These are phyloP conservation scores for Tenthredo scrophulariae DNA, from an alignment of 2,888 invertebrate genomes.

Conservation along the genomic window DNA sequence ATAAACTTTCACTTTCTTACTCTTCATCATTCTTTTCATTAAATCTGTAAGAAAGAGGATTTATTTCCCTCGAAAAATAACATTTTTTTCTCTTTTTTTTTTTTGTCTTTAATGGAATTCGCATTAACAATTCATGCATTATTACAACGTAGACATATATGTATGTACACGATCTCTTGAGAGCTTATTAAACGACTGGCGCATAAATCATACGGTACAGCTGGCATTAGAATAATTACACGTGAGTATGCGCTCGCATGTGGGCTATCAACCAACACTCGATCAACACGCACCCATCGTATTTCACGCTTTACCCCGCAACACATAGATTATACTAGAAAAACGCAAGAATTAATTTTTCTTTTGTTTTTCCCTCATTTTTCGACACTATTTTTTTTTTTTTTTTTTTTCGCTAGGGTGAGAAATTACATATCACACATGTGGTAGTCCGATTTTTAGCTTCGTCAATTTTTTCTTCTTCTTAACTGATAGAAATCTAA, in stretches of 20 bases:
- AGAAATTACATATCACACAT: no score
- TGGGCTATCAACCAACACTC: slow-evolving; percentile 37
- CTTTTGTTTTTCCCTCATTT: neutral
- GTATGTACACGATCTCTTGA: neutral
- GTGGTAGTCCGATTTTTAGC: neutral
- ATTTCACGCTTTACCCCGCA: slow-evolving; percentile 45
- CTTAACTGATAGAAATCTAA: no score
- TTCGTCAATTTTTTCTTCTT: neutral
- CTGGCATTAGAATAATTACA: slow-evolving; percentile 71
- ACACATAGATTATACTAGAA: neutral
- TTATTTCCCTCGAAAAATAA: no score
- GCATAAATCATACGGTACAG: slow-evolving; percentile 69
- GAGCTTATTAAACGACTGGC: slow-evolving; percentile 7
- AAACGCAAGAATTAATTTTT: neutral
- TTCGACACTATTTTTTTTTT: neutral
- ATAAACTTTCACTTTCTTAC: neutral
- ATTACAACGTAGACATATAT: neutral
- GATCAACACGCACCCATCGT: slow-evolving; percentile 44
- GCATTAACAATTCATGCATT: neutral
- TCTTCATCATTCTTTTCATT: neutral
- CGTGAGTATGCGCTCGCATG: slow-evolving; percentile 62
- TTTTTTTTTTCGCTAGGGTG: neutral
- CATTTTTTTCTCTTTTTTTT: no score
- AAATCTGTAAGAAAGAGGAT: no score
- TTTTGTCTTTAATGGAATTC: no score